Evolutionary conservation across 2,797 vertebrate species (phyloP).

Genomic region (Spinibarbus caldwelli): DNA sequence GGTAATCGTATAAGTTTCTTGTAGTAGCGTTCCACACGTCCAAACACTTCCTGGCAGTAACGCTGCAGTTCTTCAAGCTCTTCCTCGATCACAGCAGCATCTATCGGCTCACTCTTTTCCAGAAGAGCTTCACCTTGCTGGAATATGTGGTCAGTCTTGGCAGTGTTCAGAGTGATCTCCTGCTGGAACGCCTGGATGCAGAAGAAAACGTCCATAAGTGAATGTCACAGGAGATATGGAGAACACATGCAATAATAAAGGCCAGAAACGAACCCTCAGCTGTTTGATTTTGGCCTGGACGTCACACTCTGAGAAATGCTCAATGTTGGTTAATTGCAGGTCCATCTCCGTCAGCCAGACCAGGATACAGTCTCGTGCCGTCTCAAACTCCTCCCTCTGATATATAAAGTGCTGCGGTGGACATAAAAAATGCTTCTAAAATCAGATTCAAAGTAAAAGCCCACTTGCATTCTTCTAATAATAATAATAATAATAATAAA

Average conservation of each 20-base stretch:
- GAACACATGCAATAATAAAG: background rate
- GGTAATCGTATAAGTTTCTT: slow-evolving; percentile 92
- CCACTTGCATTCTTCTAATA: background rate
- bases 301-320: slow-evolving; percentile 98
- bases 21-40: slow-evolving; percentile 94
- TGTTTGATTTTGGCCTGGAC: slow-evolving; percentile 97
- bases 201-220: background rate
- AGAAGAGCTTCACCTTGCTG: slow-evolving; percentile 90
- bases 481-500: background rate
- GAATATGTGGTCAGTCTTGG: slow-evolving; percentile 91
- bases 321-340: slow-evolving; percentile 97
- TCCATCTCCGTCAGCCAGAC: slow-evolving; percentile 99
- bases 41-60: slow-evolving; percentile 96
- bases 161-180: slow-evolving; percentile 91
- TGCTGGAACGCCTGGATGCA: slow-evolving; percentile 90
- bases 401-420: slow-evolving; percentile 90
- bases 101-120: slow-evolving; percentile 95
- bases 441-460: background rate
- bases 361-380: slow-evolving; percentile 89
- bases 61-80: slow-evolving; percentile 93
- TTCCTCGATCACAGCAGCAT: slow-evolving; percentile 93
- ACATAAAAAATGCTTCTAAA: background rate
- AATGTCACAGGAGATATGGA: background rate
- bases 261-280: slow-evolving; percentile 81
- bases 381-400: slow-evolving; percentile 98